phyloP scores from a whole-genome alignment of 2,113 vertebrate genomes.

The Gnathonemus echidnorhynchus region DNA sequence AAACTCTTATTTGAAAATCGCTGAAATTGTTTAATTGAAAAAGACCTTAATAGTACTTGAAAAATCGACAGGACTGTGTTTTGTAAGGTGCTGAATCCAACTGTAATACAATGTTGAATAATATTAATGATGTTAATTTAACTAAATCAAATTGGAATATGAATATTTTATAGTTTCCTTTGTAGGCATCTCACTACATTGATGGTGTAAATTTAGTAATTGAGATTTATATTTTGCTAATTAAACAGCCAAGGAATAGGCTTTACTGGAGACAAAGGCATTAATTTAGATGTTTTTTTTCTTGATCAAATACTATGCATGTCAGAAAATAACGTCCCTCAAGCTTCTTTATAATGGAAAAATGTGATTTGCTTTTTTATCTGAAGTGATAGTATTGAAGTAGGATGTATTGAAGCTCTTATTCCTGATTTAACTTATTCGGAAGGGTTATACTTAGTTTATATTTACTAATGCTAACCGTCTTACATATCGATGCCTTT shows the following conservation, averaged over 20 bases:
- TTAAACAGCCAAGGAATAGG: constrained; percentile 44
- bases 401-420: not conserved
- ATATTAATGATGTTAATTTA: constrained; percentile 61
- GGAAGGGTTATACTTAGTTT: not conserved
- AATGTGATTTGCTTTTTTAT: not conserved
- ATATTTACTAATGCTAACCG: not conserved
- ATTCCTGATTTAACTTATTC: not conserved
- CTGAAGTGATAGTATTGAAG: not conserved
- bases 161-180: constrained; percentile 59
- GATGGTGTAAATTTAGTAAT: constrained; percentile 33
- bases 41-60: constrained; percentile 48
- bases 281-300: not conserved
- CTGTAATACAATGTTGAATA: constrained; percentile 49
- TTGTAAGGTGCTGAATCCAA: constrained; percentile 35
- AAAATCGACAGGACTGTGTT: constrained; percentile 26
- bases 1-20: not conserved
- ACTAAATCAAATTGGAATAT: constrained; percentile 55
- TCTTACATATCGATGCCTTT: not conserved
- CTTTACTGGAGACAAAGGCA: constrained; percentile 22
- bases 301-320: not conserved
- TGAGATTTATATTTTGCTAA: constrained; percentile 32
- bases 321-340: not conserved
- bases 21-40: not conserved
- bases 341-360: not conserved
- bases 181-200: constrained; percentile 11